Base-by-base conservation (phyloP, 30 jellyfish, hydroid and myxozoan species). In the Sanderia malayensis region DNA sequence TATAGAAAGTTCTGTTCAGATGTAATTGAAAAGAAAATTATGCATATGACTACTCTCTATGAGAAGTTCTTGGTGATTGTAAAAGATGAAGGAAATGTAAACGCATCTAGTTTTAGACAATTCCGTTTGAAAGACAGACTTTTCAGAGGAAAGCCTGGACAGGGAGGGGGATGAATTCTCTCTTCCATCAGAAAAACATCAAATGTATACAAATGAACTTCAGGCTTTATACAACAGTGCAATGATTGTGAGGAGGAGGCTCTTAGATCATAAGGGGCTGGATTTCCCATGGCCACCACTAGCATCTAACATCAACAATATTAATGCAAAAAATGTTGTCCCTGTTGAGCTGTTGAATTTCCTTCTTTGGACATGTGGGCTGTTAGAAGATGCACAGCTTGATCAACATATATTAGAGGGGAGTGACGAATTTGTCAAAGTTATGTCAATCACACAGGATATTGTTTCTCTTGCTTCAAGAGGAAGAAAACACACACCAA, bases 271-370 rank as follows among this genome's bases (percentile, higher is more conserved):
- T 44, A 10, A 44, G 32, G 67, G 81, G 27, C 28, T 32, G 25
- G 30, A 33, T 9, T 9, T 44, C 29, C 81, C 69, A 19, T 79
- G 92, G 92, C 94, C 94, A 31, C 94, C 94, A 27, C 66, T 84
- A 31, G 73, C 90, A 24, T 22, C 79, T 11, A 92, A 83, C 60
- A 30, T 83, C 31, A 19, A 57, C 4, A 24, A 53, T 7, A 44
- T 31, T 18, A 64, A 62, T 76, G 86, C 21, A 44, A 9, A 55
- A 30, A 59, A 74, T 45, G 44, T 61, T 33, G 89, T 86, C 15
- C 74, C 59, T 1, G 71, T 72, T 9, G 11, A 27, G 13, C 44
- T 76, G 33, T 86, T 67, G 49, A 67, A 86, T 68, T 46, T 47
- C 78, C 44, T 86, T 52, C 85, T 87, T 15, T 86, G 96, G 96